Base-by-base conservation (phyloP, 2,113 vertebrate species). In the Vulpes ferrilata region DNA sequence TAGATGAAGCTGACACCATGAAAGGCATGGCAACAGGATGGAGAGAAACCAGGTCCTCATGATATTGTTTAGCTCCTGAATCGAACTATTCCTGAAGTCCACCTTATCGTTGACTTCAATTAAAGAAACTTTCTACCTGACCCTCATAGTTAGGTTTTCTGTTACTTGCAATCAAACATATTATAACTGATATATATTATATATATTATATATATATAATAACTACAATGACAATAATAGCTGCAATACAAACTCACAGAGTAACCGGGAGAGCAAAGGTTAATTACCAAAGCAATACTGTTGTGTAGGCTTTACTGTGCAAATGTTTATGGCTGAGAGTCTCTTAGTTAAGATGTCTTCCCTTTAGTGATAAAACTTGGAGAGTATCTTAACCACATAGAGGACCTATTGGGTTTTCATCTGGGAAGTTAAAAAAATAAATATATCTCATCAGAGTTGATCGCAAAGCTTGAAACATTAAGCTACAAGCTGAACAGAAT, bases 401-500 rank as follows among this genome's bases (percentile, higher is more conserved):
- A 43, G 25, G 35, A 57, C 35, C 65, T 80, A 4, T 27, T 57
- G 19, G 12, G n/a, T 51, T 73, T 71, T 88, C 32, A 69, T 69
- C 12, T 88, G 48, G 62, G 74, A 59, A 88, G 57, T 65, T 93
- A 16, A 82, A 84, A 76, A 67, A 38, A 38, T 43, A 43, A 43
- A 43, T 43, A 62, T 38, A 59, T 64, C 60, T 91, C 27, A n/a
- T 16, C 64, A 59, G 85, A 92, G 53, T 53, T 57, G 51, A 91
- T 85, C 73, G 84, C 89, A 86, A 97, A 86, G 62, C n/a, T 79
- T 89, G 25, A 88, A 83, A 81, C 32, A 43, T 48, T 86, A 30
- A 73, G 25, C 80, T 20, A 43, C 35, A 53, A 79, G 23, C 82
- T 20, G n/a, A 91, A 76, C 6, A 69, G 82, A 88, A 65, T 79